These are phyloP conservation scores for Halichoerus grypus DNA, from an alignment of 2,113 vertebrate species.

Conservation along the genomic window DNA sequence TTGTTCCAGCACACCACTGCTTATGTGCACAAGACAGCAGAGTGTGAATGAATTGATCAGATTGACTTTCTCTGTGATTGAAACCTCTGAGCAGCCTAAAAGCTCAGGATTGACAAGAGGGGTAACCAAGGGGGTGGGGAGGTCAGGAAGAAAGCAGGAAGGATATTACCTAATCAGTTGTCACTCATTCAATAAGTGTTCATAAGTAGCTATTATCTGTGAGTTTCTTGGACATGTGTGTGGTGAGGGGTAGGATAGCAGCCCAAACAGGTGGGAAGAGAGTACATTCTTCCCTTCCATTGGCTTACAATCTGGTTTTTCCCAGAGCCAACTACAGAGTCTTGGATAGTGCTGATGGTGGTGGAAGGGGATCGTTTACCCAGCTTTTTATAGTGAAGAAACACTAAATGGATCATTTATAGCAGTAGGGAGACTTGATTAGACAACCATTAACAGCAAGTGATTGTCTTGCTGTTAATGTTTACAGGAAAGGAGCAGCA, in stretches of 20 bases:
- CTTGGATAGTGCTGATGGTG: not conserved
- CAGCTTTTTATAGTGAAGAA: not conserved
- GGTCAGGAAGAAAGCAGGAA: not conserved
- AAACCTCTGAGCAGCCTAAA: not conserved
- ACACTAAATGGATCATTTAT: not conserved
- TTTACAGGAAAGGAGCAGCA: not conserved
- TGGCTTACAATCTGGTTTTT: not conserved
- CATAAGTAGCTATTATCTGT: not conserved
- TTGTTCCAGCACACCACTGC: not conserved
- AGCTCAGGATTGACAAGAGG: not conserved
- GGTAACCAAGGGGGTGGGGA: not conserved
- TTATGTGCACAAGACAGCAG: not conserved
- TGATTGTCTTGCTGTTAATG: not conserved
- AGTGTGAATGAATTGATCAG: not conserved
- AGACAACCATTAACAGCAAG: not conserved
- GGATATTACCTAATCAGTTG: not conserved
- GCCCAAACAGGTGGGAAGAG: not conserved
- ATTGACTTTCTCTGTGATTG: not conserved
- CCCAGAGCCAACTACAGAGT: not conserved
- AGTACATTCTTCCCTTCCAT: not conserved
- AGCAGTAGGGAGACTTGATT: not conserved
- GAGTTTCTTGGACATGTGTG: not conserved
- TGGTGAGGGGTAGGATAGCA: not conserved
- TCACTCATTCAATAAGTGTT: not conserved
- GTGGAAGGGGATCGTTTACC: not conserved